Conservation (phyloP, 1,140 invertebrate species). For the Tetranychus urticae region DNA sequence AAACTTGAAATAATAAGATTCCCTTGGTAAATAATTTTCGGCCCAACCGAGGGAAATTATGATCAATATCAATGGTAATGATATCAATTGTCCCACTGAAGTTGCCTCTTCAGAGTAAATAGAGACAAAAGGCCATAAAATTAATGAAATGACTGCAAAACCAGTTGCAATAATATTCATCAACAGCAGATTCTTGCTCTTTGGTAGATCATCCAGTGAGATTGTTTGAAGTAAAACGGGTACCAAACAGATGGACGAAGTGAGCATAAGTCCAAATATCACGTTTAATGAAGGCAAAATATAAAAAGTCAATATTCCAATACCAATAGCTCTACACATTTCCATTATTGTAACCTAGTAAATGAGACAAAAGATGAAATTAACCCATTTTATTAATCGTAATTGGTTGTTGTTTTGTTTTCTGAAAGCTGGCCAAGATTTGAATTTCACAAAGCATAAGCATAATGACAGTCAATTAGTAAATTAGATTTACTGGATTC, state of each 20-base stretch:
- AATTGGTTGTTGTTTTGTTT: background rate
- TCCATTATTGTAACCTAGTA: slow-evolving; percentile 37
- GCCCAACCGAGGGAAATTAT: slow-evolving; percentile 79
- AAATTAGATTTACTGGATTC: too few species aligned
- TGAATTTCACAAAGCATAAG: background rate
- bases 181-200: slow-evolving; percentile 20
- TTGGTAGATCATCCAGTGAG: slow-evolving; percentile 44
- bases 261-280: slow-evolving; percentile 72
- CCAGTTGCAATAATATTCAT: background rate
- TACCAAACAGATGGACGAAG: slow-evolving; percentile 71
- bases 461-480: too few species aligned
- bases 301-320: slow-evolving; percentile 56
- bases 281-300: slow-evolving; percentile 73
- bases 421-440: background rate
- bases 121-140: background rate
- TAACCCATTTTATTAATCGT: background rate
- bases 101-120: background rate
- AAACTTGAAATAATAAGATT: slow-evolving; percentile 33
- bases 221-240: slow-evolving; percentile 50
- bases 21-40: slow-evolving; percentile 70
- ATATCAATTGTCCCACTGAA: slow-evolving; percentile 42
- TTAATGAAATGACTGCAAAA: background rate
- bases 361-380: background rate
- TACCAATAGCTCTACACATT: slow-evolving; percentile 56
- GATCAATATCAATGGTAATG: slow-evolving; percentile 41